Conservation (phyloP, 2,888 invertebrate species). For the Nymphalis urticae region DNA sequence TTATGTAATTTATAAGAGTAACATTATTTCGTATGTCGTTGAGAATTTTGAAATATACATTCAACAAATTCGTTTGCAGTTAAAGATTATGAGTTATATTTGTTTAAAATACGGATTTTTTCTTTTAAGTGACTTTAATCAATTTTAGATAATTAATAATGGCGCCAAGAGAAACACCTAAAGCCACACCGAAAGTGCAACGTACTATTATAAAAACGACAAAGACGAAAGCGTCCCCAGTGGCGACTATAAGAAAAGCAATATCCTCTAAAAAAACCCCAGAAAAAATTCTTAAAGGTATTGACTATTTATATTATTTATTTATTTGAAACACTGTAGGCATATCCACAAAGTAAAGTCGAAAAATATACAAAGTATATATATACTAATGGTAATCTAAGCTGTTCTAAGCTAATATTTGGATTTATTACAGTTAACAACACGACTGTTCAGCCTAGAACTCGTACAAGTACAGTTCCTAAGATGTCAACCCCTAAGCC, state of each 20-base stretch:
- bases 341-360: slow-evolving; percentile 3
- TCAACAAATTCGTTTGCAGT: background rate
- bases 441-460: slow-evolving; percentile 42
- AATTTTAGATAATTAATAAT: slow-evolving; percentile 40
- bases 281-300: slow-evolving; percentile 51
- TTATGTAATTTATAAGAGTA: background rate
- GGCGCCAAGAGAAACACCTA: slow-evolving; percentile 64
- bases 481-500: slow-evolving; percentile 58
- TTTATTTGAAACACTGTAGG: background rate
- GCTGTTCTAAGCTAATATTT: background rate
- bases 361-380: background rate
- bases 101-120: background rate
- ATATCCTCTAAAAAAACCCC: slow-evolving; percentile 49
- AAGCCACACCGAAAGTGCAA: slow-evolving; percentile 57
- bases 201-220: slow-evolving; percentile 50
- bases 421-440: slow-evolving; percentile 50
- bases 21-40: slow-evolving; percentile 5
- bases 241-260: slow-evolving; percentile 53
- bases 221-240: slow-evolving; percentile 55
- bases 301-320: background rate
- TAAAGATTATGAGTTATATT: background rate
- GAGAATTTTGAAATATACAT: slow-evolving; percentile 2
- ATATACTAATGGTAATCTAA: background rate
- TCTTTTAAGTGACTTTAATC: background rate
- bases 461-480: slow-evolving; percentile 55